These are phyloP conservation scores for Seladonia tumulorum DNA, from an alignment of 2,888 invertebrate species.

Conservation along the genomic window DNA sequence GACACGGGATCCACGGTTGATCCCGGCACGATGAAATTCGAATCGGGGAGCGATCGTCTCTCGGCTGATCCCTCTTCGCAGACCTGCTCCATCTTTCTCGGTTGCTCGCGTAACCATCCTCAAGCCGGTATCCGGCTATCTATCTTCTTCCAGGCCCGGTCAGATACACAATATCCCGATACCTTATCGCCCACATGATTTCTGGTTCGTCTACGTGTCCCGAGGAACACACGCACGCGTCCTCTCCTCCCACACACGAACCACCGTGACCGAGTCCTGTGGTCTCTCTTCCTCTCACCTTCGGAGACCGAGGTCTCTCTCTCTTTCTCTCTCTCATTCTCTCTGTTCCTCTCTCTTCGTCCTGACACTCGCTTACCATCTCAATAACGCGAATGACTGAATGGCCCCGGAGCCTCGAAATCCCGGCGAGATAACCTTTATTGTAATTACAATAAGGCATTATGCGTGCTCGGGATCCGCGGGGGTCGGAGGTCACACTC, in stretches of 20 bases:
- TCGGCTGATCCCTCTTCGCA: conserved; percentile 53
- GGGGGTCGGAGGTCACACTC: conserved; percentile 73
- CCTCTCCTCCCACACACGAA: conserved; percentile 4
- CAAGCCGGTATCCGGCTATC: conserved; percentile 60
- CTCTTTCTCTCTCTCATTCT: conserved; percentile 14
- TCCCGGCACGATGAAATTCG: conserved; percentile 63
- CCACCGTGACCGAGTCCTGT: background rate
- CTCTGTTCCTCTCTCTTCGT: background rate
- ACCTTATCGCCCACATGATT: conserved; percentile 73
- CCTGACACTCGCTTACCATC: conserved; percentile 76
- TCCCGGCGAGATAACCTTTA: conserved; percentile 81
- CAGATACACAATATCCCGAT: conserved; percentile 73
- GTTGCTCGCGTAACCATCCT: conserved; percentile 40
- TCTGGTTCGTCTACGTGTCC: conserved; percentile 58
- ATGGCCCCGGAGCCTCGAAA: conserved; percentile 76
- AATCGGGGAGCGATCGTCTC: conserved; percentile 59
- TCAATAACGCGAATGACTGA: conserved; percentile 78
- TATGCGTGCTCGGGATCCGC: conserved; percentile 71
- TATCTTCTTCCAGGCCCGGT: conserved; percentile 67
- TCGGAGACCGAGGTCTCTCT: conserved; percentile 10
- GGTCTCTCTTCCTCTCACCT: background rate
- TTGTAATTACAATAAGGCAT: conserved; percentile 82
- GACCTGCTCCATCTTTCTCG: conserved; percentile 38
- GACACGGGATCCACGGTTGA: conserved; percentile 43
- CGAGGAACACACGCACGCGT: conserved; percentile 39